Conservation (phyloP, 2,888 invertebrate species). For the Chamaedrilus cognettii region DNA sequence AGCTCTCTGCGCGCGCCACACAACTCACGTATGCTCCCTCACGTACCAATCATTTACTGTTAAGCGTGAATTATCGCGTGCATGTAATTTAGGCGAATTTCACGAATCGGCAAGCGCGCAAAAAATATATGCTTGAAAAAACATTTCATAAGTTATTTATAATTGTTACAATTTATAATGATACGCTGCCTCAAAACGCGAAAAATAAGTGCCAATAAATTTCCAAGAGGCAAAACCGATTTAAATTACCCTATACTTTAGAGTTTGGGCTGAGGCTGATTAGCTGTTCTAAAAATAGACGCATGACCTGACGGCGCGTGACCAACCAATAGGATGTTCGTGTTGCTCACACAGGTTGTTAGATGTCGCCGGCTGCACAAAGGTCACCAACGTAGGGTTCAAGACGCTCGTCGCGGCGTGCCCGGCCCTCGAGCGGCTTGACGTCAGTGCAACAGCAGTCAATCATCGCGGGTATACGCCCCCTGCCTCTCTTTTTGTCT, state of each 20-base stretch:
- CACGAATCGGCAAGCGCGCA: too few relatives aligned
- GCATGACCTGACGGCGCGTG: background rate
- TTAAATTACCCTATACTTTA: too few relatives aligned
- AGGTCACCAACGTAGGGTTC: conserved; percentile 49
- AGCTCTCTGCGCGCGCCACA: conserved; percentile 42
- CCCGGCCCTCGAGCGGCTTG: conserved; percentile 46
- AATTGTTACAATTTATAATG: too few relatives aligned
- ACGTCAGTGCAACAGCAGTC: conserved; percentile 50
- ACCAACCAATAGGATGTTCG: background rate
- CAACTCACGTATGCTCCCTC: background rate
- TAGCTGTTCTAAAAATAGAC: too few relatives aligned
- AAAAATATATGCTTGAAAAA: too few relatives aligned
- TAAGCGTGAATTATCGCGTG: background rate
- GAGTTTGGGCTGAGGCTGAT: too few relatives aligned
- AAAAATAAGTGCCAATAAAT: too few relatives aligned
- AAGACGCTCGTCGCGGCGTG: conserved; percentile 49
- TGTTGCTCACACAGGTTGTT: conserved; percentile 29
- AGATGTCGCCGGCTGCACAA: conserved; percentile 49
- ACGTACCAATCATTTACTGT: background rate
- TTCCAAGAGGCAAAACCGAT: too few relatives aligned
- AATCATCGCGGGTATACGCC: conserved; percentile 24
- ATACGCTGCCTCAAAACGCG: too few relatives aligned
- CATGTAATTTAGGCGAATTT: too few relatives aligned
- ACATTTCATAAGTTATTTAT: too few relatives aligned
- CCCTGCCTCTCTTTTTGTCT: accelerated